Percentiles rank a stretch among this genome's conserved stretches.
phyloP scores from a whole-genome alignment of 2,888 invertebrate genomes.

The Elmis aenea region DNA sequence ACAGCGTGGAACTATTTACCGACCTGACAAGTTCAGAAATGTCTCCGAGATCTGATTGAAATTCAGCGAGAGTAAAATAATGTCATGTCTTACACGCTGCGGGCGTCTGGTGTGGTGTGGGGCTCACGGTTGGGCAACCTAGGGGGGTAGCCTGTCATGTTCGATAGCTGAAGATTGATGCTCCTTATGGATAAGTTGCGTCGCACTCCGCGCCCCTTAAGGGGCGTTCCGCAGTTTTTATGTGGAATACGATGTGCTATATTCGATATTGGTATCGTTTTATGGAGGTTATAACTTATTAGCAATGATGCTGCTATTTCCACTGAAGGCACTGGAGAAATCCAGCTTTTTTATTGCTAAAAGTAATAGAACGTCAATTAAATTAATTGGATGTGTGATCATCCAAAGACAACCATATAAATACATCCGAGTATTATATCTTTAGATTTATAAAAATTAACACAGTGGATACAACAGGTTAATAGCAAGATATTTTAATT shows the following conservation, averaged over 20 bases:
- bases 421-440: no score
- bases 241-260: conserved; percentile 14
- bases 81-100: conserved; percentile 36
- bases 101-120: conserved; percentile 25
- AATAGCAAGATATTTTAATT: no score
- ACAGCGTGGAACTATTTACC: conserved; percentile 29
- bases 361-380: no score
- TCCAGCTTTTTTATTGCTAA: no score
- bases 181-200: conserved; percentile 38
- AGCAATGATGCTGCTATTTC: no score
- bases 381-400: no score
- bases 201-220: conserved; percentile 25
- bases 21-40: conserved; percentile 33
- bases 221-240: conserved; percentile 14
- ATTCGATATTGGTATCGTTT: conserved; percentile 15
- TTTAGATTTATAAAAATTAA: no score
- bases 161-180: conserved; percentile 42
- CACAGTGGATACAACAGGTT: no score
- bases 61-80: conserved; percentile 39
- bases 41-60: conserved; percentile 36
- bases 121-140: conserved; percentile 17
- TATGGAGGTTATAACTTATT: conserved; percentile 10
- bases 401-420: no score
- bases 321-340: no score
- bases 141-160: conserved; percentile 32